Evolutionary conservation across 2,888 invertebrate genomes (phyloP).

Genomic region (Mellilla xanthometata): DNA sequence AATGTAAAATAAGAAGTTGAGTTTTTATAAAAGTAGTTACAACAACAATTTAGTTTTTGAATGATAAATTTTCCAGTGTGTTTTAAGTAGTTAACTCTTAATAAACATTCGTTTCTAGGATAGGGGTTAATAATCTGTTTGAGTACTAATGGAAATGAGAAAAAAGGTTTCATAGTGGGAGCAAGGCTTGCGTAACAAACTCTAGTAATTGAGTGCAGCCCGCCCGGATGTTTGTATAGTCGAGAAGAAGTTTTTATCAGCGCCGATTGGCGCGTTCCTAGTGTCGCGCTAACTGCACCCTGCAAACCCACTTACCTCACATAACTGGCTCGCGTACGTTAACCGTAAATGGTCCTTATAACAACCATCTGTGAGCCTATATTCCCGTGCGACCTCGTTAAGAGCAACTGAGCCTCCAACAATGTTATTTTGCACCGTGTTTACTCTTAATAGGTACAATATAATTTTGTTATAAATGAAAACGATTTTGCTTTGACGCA

Average conservation of each 20-base stretch:
- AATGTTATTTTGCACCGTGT: constrained; percentile 27
- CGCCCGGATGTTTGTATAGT: constrained; percentile 69
- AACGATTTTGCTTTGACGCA: constrained; percentile 24
- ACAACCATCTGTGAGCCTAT: constrained; percentile 30
- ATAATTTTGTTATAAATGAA: constrained; percentile 29
- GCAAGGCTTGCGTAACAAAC: constrained; percentile 63
- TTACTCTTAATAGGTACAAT: constrained; percentile 27
- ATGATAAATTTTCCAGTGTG: constrained; percentile 19
- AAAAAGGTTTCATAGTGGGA: constrained; percentile 52
- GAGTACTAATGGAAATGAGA: constrained; percentile 38
- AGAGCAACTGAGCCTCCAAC: constrained; percentile 17
- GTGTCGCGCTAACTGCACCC: constrained; percentile 58
- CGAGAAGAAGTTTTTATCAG: constrained; percentile 68
- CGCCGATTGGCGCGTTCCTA: constrained; percentile 58
- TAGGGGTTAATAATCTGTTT: constrained; percentile 55
- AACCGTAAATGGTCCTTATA: constrained; percentile 36
- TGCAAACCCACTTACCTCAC: constrained; percentile 37
- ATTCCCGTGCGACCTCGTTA: constrained; percentile 35
- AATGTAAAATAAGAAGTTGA: too few relatives aligned
- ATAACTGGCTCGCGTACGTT: constrained; percentile 35
- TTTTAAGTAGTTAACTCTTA: constrained; percentile 39
- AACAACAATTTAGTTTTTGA: too few relatives aligned
- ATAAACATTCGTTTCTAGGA: constrained; percentile 47
- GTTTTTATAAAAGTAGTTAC: too few relatives aligned
- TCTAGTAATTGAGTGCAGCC: constrained; percentile 71